phyloP scores from a whole-genome alignment of 2,113 vertebrate species.

The Bambusicola thoracicus region DNA sequence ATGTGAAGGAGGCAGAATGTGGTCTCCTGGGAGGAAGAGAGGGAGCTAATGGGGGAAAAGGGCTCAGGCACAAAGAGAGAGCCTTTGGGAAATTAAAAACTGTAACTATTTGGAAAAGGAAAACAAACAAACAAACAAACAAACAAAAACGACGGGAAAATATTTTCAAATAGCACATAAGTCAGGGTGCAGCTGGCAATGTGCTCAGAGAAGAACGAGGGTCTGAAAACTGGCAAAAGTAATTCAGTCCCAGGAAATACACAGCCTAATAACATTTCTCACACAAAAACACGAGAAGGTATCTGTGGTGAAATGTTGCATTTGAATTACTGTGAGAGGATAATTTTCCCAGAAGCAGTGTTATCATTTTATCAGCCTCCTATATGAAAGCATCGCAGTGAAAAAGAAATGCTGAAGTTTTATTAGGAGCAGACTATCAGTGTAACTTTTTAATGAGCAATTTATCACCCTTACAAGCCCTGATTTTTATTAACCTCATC shows the following conservation, averaged over 20 bases:
- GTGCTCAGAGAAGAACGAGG: background rate
- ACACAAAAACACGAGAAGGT: background rate
- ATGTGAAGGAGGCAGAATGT: background rate
- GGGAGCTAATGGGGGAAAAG: background rate
- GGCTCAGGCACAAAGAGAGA: background rate
- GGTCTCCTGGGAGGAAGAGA: background rate
- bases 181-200: background rate
- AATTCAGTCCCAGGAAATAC: background rate
- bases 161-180: background rate
- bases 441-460: slow-evolving; percentile 39
- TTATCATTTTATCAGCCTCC: background rate
- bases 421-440: background rate
- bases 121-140: background rate
- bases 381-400: background rate
- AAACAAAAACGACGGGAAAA: background rate
- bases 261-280: background rate
- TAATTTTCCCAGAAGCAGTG: background rate
- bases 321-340: background rate
- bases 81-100: background rate
- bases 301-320: background rate
- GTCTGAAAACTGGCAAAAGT: background rate
- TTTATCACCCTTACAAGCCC: background rate
- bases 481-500: slow-evolving; percentile 1
- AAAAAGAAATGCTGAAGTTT: background rate
- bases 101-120: background rate